Evolutionary conservation across 2,888 invertebrate species (phyloP).

Genomic region (Drymonia ruficornis): DNA sequence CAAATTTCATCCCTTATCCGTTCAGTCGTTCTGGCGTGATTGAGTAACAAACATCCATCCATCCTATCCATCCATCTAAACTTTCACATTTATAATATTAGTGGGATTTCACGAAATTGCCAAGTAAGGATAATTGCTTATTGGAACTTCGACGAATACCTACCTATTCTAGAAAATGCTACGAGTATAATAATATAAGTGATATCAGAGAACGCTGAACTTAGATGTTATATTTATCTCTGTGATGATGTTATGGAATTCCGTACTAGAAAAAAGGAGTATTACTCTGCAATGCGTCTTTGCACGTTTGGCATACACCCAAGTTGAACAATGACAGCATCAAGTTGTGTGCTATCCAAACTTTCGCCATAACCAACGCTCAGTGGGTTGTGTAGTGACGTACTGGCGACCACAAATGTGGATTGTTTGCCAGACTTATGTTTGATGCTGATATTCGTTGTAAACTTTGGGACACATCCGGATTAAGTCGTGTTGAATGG

Average conservation of each 20-base stretch:
- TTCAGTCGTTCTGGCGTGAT: no score
- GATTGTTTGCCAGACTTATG: conserved; percentile 19
- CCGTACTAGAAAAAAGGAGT: conserved; percentile 26
- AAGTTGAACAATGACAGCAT: conserved; percentile 65
- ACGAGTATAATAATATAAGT: no score
- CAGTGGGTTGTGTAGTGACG: conserved; percentile 31
- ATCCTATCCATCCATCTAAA: no score
- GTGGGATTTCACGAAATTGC: no score
- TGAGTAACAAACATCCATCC: no score
- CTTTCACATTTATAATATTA: no score
- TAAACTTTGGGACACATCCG: conserved; percentile 2
- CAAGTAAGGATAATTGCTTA: no score
- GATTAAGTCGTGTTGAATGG: not conserved
- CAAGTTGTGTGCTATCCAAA: conserved; percentile 58
- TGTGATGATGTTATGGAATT: not conserved
- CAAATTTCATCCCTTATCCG: no score
- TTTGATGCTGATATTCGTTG: not conserved
- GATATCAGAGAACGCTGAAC: no score
- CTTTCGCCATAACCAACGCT: conserved; percentile 48
- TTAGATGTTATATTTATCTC: no score
- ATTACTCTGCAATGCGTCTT: conserved; percentile 66
- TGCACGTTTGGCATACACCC: conserved; percentile 69
- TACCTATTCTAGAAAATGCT: no score
- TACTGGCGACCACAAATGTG: conserved; percentile 37
- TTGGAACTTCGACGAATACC: no score